Percentiles rank a stretch among this genome's conserved stretches.
Evolutionary conservation across 2,113 vertebrate genomes (phyloP).

Genomic region (Gorsachius goisagi): DNA sequence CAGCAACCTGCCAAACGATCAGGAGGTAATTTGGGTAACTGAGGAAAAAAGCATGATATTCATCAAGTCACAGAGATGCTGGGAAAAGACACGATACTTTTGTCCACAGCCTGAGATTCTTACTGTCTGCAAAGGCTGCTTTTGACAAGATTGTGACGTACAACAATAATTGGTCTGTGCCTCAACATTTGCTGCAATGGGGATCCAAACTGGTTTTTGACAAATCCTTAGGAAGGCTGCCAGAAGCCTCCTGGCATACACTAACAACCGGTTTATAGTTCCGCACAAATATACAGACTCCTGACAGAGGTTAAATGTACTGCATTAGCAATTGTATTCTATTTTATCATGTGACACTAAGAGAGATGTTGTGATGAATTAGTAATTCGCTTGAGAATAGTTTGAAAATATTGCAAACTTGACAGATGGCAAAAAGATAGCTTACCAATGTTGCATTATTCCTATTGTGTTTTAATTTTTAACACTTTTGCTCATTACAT

Average conservation of each 20-base stretch:
- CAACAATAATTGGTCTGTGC: neutral
- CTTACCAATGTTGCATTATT: neutral
- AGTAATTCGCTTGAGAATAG: neutral
- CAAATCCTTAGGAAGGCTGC: constrained; percentile 30
- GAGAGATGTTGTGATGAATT: constrained; percentile 10
- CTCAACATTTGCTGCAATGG: neutral
- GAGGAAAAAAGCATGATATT: neutral
- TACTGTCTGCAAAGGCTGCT: neutral
- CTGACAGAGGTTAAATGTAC: constrained; percentile 12
- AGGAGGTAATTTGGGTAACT: constrained; percentile 35
- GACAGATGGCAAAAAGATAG: constrained; percentile 18
- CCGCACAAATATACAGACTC: neutral
- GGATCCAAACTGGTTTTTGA: constrained; percentile 16
- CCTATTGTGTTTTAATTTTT: neutral
- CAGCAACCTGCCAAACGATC: neutral
- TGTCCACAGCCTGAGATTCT: neutral
- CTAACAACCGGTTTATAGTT: neutral
- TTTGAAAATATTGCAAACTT: neutral
- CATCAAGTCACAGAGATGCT: neutral
- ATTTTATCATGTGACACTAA: neutral
- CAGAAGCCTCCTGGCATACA: neutral
- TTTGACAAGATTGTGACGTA: neutral
- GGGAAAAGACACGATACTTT: neutral
- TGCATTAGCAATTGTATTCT: neutral
- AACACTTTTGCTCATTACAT: neutral